A percentile compares a stretch with the other conserved stretches of the same genome.
These are phyloP conservation scores for Enhydra lutris DNA, from an alignment of 2,113 vertebrate species.

Conservation along the genomic window DNA sequence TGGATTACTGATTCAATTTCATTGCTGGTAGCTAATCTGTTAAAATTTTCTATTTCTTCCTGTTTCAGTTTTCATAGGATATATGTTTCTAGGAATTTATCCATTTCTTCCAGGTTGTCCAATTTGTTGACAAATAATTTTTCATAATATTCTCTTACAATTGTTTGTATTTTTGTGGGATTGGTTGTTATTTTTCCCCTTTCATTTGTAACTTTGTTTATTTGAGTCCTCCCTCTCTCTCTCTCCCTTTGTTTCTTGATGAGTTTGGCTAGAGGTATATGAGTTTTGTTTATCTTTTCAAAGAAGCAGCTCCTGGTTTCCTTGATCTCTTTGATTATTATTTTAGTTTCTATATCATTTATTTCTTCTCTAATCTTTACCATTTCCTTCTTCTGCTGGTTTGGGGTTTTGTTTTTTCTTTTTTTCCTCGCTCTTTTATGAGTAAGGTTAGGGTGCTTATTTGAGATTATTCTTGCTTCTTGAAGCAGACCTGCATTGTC, in stretches of 20 bases:
- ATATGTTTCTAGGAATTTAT: not conserved
- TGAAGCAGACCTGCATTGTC: not conserved
- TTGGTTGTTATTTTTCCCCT: not conserved
- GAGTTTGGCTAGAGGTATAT: not conserved
- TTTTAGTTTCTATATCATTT: not conserved
- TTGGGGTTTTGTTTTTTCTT: not conserved
- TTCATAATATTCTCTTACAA: not conserved
- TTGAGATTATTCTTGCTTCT: not conserved
- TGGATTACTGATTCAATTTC: not conserved
- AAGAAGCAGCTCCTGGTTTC: not conserved
- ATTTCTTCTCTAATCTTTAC: not conserved
- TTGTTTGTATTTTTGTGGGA: not conserved
- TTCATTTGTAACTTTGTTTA: not conserved
- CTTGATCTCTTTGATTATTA: not conserved
- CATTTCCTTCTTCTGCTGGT: not conserved
- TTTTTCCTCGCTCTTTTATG: not conserved
- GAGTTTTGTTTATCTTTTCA: not conserved
- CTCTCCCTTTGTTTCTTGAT: not conserved
- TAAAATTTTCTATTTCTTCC: not conserved
- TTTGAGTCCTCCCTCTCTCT: not conserved
- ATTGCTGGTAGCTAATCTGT: not conserved
- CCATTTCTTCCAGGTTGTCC: not conserved
- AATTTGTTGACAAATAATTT: not conserved
- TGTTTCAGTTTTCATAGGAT: not conserved
- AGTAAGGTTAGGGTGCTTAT: not conserved